Percentiles rank a stretch among this genome's conserved stretches.
Conservation (phyloP, 2,797 vertebrate genomes). For the Notamacropus eugenii region DNA sequence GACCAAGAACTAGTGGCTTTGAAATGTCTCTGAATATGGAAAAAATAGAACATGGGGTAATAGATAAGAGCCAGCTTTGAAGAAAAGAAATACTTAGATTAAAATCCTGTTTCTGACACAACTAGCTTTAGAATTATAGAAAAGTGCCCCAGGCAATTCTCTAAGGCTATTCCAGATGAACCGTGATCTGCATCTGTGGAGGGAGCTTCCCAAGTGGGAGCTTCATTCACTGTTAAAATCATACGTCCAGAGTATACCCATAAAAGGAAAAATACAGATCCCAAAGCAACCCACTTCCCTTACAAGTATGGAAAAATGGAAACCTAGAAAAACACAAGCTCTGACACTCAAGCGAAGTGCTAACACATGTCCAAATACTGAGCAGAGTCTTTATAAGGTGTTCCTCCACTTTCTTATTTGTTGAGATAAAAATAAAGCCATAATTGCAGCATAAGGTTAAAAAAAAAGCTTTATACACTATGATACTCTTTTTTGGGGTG, state of each 20-base stretch:
- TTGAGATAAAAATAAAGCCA: slow-evolving; percentile 1
- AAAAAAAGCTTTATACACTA: background rate
- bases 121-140: background rate
- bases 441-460: background rate
- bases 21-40: background rate
- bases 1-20: background rate
- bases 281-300: background rate
- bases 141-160: background rate
- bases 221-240: background rate
- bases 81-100: background rate
- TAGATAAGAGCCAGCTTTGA: background rate
- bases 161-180: background rate
- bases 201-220: background rate
- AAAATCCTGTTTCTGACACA: background rate
- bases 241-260: background rate
- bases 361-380: background rate
- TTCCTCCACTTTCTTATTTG: background rate
- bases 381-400: background rate
- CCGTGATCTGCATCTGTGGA: background rate
- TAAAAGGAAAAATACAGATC: background rate
- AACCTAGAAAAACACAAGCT: background rate
- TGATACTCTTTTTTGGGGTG: background rate
- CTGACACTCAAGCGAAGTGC: background rate
- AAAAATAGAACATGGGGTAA: background rate
- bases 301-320: background rate